Percentiles rank a stretch among this genome's conserved stretches.
Conservation (phyloP, 2,113 vertebrate genomes). For the Spilogale gracilis region DNA sequence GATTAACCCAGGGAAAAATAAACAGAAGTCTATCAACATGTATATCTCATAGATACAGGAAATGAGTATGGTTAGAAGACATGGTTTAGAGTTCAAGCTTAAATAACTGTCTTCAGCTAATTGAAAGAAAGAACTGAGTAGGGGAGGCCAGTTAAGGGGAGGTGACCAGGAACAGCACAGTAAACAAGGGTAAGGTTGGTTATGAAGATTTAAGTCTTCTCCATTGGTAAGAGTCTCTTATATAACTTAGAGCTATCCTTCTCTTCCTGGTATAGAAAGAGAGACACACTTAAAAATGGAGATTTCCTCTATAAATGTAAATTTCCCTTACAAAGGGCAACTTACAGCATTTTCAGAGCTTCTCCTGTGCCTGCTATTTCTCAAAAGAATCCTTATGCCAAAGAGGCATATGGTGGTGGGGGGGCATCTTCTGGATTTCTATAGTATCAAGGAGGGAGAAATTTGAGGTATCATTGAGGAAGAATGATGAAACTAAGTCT, state of each 20-base stretch:
- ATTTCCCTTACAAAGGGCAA: not conserved
- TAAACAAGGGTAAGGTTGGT: not conserved
- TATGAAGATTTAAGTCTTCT: not conserved
- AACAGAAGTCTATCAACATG: not conserved
- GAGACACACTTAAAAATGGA: not conserved
- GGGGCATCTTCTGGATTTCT: not conserved
- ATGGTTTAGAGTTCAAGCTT: not conserved
- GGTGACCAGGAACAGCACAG: not conserved
- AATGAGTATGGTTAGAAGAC: no score
- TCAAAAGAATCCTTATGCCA: not conserved
- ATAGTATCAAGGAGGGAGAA: not conserved
- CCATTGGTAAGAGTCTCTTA: not conserved
- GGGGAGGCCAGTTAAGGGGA: not conserved
- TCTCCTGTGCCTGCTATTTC: not conserved
- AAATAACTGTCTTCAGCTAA: not conserved
- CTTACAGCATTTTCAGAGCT: not conserved
- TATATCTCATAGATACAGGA: not conserved
- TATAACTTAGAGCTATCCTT: not conserved
- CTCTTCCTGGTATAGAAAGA: not conserved
- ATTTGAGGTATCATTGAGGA: not conserved
- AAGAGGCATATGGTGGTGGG: not conserved
- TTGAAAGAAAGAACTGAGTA: not conserved
- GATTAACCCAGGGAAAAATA: not conserved
- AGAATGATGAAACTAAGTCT: not conserved
- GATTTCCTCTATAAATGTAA: not conserved